phyloP scores from a whole-genome alignment of 2,113 vertebrate species.

The Chloroceryle aenea region DNA sequence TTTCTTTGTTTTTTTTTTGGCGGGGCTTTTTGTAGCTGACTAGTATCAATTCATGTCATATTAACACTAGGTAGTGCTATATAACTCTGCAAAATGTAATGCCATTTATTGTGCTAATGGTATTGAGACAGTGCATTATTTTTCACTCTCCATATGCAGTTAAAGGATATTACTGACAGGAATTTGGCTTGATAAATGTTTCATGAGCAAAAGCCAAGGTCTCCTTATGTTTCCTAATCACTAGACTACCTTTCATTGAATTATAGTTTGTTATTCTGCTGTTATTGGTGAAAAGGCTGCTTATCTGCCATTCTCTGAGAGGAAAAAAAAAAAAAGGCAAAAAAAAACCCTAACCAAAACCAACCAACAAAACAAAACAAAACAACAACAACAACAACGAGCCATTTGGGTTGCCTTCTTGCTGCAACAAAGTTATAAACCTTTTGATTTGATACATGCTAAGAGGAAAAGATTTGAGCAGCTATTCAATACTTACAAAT shows the following conservation, averaged over 20 bases:
- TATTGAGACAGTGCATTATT: background rate
- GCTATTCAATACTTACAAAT: background rate
- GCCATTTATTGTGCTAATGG: background rate
- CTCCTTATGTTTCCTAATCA: background rate
- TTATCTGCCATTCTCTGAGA: background rate
- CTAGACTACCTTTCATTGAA: background rate
- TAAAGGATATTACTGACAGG: background rate
- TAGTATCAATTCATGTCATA: background rate
- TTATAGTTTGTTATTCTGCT: background rate
- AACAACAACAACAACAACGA: too few species aligned
- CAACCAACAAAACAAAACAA: too few species aligned
- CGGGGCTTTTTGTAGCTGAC: background rate
- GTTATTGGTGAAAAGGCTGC: background rate
- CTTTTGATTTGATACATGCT: background rate
- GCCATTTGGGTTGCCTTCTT: background rate
- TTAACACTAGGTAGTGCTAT: background rate
- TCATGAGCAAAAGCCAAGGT: background rate
- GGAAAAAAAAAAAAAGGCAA: background rate
- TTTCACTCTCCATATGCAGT: background rate
- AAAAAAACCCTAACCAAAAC: too few species aligned
- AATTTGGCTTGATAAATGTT: background rate
- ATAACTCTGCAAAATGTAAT: background rate
- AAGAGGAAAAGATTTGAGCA: background rate
- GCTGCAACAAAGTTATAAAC: background rate
- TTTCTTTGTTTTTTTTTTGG: background rate